Evolutionary conservation across 2,113 vertebrate species (phyloP).

Genomic region (Zosterops lateralis): DNA sequence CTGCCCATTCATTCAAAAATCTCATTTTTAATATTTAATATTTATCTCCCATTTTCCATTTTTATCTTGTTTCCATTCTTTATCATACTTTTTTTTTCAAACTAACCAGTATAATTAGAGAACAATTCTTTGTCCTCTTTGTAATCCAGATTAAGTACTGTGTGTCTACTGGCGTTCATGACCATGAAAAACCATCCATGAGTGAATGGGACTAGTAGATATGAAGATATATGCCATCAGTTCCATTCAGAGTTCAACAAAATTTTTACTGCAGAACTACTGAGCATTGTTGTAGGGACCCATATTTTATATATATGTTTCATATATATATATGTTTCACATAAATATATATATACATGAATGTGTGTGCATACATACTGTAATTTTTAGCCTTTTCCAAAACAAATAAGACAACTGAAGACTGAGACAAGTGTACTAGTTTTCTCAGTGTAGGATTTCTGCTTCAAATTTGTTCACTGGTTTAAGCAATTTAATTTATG

Average conservation of each 20-base stretch:
- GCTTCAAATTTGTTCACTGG: neutral
- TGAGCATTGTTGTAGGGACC: neutral
- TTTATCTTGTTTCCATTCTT: neutral
- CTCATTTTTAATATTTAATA: neutral
- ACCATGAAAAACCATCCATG: neutral
- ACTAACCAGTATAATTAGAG: neutral
- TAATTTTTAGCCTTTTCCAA: neutral
- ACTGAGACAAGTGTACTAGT: fast-evolving
- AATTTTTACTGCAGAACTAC: neutral
- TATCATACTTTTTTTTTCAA: neutral
- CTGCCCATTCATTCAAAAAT: neutral
- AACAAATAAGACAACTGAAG: neutral
- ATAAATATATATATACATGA: too few relatives aligned
- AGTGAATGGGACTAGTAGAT: neutral
- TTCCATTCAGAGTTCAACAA: neutral
- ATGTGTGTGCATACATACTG: fast-evolving
- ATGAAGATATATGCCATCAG: fast-evolving
- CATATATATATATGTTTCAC: neutral
- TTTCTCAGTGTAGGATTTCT: neutral
- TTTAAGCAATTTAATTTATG: neutral
- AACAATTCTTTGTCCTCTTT: neutral
- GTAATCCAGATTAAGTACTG: neutral
- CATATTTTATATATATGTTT: neutral
- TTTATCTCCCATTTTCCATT: neutral
- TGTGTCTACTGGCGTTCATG: neutral